Percentiles rank a stretch among this genome's conserved stretches.
These are phyloP conservation scores for Anthonomus grandis DNA, from an alignment of 1,140 invertebrate species.

Conservation along the genomic window DNA sequence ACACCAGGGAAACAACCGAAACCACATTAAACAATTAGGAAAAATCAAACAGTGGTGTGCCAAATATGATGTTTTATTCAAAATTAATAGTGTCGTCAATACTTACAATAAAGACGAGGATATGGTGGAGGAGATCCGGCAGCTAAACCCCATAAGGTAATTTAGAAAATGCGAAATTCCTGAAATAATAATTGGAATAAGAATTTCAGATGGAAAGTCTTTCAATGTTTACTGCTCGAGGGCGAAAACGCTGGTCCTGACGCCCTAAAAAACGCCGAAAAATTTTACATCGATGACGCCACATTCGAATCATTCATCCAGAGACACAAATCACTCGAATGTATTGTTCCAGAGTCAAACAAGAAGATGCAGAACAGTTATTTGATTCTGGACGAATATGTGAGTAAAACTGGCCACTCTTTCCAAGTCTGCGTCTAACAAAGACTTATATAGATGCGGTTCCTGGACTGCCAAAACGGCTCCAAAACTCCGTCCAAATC, in stretches of 20 bases:
- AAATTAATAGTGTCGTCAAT: slow-evolving; percentile 55
- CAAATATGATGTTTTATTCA: slow-evolving; percentile 51
- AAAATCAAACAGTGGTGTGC: slow-evolving; percentile 49
- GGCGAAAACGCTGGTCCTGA: slow-evolving; percentile 52
- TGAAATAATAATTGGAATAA: background rate
- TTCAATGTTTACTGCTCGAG: slow-evolving; percentile 52
- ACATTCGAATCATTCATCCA: slow-evolving; percentile 50
- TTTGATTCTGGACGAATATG: slow-evolving; percentile 53
- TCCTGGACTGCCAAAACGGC: slow-evolving; percentile 52
- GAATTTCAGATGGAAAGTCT: slow-evolving; percentile 45
- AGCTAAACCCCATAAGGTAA: slow-evolving; percentile 48
- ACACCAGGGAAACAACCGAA: slow-evolving; percentile 42
- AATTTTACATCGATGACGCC: slow-evolving; percentile 50
- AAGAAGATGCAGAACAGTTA: slow-evolving; percentile 54
- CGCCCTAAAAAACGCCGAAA: slow-evolving; percentile 49
- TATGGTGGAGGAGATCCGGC: slow-evolving; percentile 47
- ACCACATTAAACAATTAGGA: slow-evolving; percentile 48
- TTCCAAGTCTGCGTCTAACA: background rate
- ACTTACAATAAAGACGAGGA: slow-evolving; percentile 52
- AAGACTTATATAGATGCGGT: slow-evolving; percentile 48
- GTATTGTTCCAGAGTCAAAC: slow-evolving; percentile 54
- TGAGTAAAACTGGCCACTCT: slow-evolving; percentile 31
- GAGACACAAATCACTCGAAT: slow-evolving; percentile 46
- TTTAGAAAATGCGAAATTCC: background rate
- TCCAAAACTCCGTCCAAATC: slow-evolving; percentile 50